Conservation (phyloP, 1,140 invertebrate species). For the Pogonomyrmex californicus region DNA sequence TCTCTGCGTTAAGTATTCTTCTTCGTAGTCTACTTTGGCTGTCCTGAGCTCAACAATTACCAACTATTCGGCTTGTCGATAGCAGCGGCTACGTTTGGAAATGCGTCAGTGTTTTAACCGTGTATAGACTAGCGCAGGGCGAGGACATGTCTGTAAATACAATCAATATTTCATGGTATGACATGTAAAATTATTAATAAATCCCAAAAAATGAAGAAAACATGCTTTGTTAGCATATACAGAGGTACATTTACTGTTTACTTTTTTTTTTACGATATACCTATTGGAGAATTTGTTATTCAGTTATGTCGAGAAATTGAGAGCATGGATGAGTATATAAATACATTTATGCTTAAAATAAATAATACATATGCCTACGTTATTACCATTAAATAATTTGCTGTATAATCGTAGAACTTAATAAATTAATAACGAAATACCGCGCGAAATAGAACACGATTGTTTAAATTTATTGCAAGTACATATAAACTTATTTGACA, state of each 20-base stretch:
- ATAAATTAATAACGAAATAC: not conserved
- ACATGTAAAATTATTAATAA: conserved; percentile 82
- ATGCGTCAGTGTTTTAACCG: conserved; percentile 59
- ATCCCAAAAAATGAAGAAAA: conserved; percentile 78
- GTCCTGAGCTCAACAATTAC: conserved; percentile 56
- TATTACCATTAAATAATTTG: conserved; percentile 48
- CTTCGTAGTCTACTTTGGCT: conserved; percentile 41
- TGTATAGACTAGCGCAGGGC: conserved; percentile 53
- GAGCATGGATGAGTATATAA: conserved; percentile 37
- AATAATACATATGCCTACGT: not conserved
- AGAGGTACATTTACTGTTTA: conserved; percentile 67
- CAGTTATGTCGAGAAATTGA: conserved; percentile 51
- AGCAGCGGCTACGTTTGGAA: conserved; percentile 53
- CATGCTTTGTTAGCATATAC: conserved; percentile 57
- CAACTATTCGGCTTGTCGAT: conserved; percentile 19
- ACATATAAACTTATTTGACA: conserved; percentile 73
- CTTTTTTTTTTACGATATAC: conserved; percentile 70
- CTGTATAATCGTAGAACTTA: conserved; percentile 21
- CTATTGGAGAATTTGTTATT: conserved; percentile 69
- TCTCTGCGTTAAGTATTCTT: conserved; percentile 21
- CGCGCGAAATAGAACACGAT: conserved; percentile 4
- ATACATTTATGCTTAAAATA: conserved; percentile 61
- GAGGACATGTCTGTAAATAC: conserved; percentile 77
- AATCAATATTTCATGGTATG: conserved; percentile 73
- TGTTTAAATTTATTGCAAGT: conserved; percentile 26